Conservation (phyloP, 1,140 invertebrate species). For the Eubasilissa regina region DNA sequence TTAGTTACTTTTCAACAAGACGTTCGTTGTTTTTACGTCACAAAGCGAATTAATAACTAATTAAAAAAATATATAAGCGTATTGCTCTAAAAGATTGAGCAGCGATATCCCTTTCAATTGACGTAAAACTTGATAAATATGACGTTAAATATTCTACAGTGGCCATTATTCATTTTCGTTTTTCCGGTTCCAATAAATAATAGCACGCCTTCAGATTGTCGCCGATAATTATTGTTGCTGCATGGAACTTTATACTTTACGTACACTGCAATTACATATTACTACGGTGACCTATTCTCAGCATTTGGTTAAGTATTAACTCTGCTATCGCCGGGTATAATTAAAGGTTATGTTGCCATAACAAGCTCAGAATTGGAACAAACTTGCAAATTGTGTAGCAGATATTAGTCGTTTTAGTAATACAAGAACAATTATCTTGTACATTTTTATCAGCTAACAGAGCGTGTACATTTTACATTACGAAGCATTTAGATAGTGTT, state of each 20-base stretch:
- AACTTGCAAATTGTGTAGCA: conserved; percentile 6
- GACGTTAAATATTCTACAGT: conserved; percentile 14
- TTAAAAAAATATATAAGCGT: too few relatives aligned
- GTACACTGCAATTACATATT: conserved; percentile 7
- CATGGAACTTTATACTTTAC: not conserved
- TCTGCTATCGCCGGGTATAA: not conserved
- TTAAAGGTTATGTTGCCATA: not conserved
- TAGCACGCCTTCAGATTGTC: conserved; percentile 4
- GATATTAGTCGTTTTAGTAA: not conserved
- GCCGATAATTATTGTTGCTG: not conserved
- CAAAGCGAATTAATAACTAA: too few relatives aligned
- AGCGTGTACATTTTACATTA: too few relatives aligned
- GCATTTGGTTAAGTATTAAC: not conserved
- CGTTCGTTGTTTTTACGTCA: too few relatives aligned
- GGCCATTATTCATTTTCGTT: conserved; percentile 8
- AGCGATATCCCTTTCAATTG: conserved; percentile 8
- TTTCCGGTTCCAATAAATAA: conserved; percentile 17
- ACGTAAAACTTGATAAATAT: conserved; percentile 9
- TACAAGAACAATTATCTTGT: too few relatives aligned
- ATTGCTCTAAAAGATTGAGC: too few relatives aligned
- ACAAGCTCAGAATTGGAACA: not conserved
- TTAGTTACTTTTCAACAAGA: too few relatives aligned
- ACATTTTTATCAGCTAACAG: too few relatives aligned
- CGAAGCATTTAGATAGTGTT: too few relatives aligned
- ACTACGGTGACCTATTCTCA: not conserved